These are phyloP conservation scores for Eremophila alpestris DNA, from an alignment of 2,797 vertebrate genomes.

Conservation along the genomic window DNA sequence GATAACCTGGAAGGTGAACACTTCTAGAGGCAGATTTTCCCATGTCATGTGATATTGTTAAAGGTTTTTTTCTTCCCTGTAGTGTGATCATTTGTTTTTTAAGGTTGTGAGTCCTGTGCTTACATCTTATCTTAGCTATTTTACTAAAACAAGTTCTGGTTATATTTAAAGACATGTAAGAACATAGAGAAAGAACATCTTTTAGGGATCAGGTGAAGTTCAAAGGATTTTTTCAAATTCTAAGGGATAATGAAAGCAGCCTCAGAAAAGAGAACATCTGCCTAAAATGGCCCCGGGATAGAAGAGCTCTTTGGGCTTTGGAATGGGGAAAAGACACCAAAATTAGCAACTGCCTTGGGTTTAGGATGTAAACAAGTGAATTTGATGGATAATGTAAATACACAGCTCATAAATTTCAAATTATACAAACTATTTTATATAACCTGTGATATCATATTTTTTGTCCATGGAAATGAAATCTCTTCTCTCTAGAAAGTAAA, in stretches of 20 bases:
- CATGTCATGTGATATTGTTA: not conserved
- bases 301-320: not conserved
- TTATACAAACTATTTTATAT: not conserved
- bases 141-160: not conserved
- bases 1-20: not conserved
- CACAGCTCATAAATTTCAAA: not conserved
- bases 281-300: not conserved
- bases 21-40: not conserved
- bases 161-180: not conserved
- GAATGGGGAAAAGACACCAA: not conserved
- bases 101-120: not conserved
- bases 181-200: not conserved
- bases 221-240: not conserved
- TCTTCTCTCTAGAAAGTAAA: not conserved
- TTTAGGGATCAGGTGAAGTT: not conserved
- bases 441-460: not conserved
- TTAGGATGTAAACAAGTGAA: not conserved
- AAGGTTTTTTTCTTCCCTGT: not conserved
- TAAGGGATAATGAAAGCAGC: not conserved
- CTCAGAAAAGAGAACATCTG: not conserved
- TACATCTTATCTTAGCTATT: not conserved
- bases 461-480: not conserved
- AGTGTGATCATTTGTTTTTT: not conserved
- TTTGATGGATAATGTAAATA: not conserved
- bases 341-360: not conserved